phyloP scores from a whole-genome alignment of 2,888 invertebrate species.

The Hirudinaria manillensis region DNA sequence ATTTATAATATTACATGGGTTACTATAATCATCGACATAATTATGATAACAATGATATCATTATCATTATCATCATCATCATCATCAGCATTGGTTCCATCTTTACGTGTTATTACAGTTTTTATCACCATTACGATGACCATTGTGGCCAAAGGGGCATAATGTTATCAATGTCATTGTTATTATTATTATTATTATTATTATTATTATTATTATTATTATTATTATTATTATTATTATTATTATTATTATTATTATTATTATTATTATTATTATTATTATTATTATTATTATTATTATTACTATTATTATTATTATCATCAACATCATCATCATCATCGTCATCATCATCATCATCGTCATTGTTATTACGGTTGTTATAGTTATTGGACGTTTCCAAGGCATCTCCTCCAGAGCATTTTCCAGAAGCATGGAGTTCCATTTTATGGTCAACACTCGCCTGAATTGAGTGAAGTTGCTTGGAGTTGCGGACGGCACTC shows the following conservation, averaged over 20 bases:
- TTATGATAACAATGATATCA: no score
- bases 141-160: not conserved
- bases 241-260: slow-evolving; percentile 17
- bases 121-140: no score
- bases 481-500: no score
- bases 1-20: no score
- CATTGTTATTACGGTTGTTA: slow-evolving; percentile 8
- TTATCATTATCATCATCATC: no score
- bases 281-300: slow-evolving; percentile 6
- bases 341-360: not conserved
- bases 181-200: slow-evolving; percentile 16
- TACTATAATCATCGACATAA: no score
- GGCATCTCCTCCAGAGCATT: not conserved
- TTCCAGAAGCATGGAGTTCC: no score
- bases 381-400: not conserved
- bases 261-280: slow-evolving; percentile 14
- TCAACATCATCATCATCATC: slow-evolving; percentile 9
- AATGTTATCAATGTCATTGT: not conserved
- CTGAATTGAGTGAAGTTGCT: no score
- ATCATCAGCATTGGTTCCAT: no score
- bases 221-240: slow-evolving; percentile 18
- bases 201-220: slow-evolving; percentile 16
- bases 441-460: no score
- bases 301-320: not conserved
- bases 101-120: no score